Evolutionary conservation across 2,113 vertebrate species (phyloP), one percentile per base, ranked within the genome.

Genomic region (Gila orcuttii): DNA sequence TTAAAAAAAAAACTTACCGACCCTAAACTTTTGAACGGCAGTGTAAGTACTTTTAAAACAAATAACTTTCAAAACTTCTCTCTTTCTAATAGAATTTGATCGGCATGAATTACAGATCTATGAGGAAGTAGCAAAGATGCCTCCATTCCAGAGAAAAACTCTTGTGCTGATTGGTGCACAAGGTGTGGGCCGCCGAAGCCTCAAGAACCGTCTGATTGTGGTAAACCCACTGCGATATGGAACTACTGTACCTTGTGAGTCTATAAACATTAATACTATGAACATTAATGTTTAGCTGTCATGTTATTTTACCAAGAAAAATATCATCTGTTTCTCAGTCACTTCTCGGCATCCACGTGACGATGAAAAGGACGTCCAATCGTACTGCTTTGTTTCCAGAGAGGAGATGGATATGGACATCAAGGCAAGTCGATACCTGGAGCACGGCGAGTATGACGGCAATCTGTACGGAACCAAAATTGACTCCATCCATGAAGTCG

Each of bases 391-490:
- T 87, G 97, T 97, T 85, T 96, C 94, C 3, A 94, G 97, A 62
- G 94, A 92, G 2, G 95, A 96, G 89, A 99, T 99, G 97, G 98
- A 99, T 92, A 93, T 60, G 2, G 98, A 99, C 92, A 96, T 99
- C 90, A 99, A 98, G 92, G 95, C 95, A 86, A 96, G 98, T 80
- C 95, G 96, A 50, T 99, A 99, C 82, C 92, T 99, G 91, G 98
- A 99, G 90, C 96, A 99, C 50, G 98, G 98, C 9, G 98, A 99
- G 84, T 99, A 99, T 33, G 98, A 99, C 88, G 97, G 96, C 79
- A 99, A 99, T 92, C 96, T 99, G 85, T 99, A 99, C 25, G 98
- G 98, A 88, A 99, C 98, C 85, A 99, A 97, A 92, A 99, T 99
- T 1, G 95, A 98, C 92, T 99, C 98, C 9, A 99, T 99, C 87